Base-by-base conservation (phyloP, 2,888 invertebrate genomes). In the Elysia crispata region DNA sequence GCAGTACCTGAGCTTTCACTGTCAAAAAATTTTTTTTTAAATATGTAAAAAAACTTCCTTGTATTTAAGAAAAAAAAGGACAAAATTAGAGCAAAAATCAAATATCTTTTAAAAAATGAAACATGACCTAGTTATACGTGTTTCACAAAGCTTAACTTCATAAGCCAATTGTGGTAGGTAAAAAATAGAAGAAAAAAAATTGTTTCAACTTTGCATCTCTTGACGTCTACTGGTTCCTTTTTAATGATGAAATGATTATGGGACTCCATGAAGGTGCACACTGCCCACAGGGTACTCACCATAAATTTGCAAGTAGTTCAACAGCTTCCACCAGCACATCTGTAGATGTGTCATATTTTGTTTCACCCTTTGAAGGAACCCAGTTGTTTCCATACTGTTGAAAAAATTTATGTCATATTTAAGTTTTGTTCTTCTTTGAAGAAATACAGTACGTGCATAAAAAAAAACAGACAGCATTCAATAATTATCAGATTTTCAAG, bases 241-340 rank as follows among this genome's bases (percentile, higher is more conserved):
- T 41, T 41, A 6, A 41, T 11, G 11, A 41, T 11, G 3, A 41
- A 41, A 41, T 41, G 41, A 41, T 41, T 41, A 3, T 6, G 41
- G 41, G 41, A 11, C 11, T 41, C 41, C 3, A 41, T 41, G 3
- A 6, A 3, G 41, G 3, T 41, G 41, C 41, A 41, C 41, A 41
- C 41, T n/a, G n/a, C n/a, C n/a, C n/a, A n/a, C 41, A 41, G 3
- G 11, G 3, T 50, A 81, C 86, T 82, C 82, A 91, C 92, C 95
- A 95, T 57, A 96, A 92, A 89, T 95, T 95, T 93, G 95, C 94
- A 13, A 96, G 91, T 33, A 96, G 92, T 89, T 95, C 94, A 1
- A 95, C 93, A 69, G 94, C 94, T 90, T 96, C 95, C 70, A 95
- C 91, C 87, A 95, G 94, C 73, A 95, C 95, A 86, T 95, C 95